Evolutionary conservation across 2,888 invertebrate species (phyloP).

Genomic region (Listrodromus nycthemerus): DNA sequence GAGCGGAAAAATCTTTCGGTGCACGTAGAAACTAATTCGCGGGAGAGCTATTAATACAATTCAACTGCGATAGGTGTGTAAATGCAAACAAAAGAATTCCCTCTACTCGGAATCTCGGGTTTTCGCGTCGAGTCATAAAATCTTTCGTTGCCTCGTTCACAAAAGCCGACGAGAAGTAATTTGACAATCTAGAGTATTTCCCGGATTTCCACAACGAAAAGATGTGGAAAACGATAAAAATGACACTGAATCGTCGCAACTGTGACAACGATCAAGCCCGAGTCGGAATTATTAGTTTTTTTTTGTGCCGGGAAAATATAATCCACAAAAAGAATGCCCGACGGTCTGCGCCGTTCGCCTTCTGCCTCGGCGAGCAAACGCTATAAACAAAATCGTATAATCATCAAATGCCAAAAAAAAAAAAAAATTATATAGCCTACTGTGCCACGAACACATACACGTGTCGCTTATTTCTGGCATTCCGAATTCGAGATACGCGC

Average conservation of each 20-base stretch:
- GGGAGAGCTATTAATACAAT: slow-evolving; percentile 2
- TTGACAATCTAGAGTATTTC: neutral
- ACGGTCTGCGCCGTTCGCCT: slow-evolving; percentile 35
- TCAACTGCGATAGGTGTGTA: neutral
- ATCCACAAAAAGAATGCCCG: slow-evolving; percentile 39
- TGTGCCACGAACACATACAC: neutral
- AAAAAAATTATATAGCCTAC: slow-evolving; percentile 10
- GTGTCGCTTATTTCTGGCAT: slow-evolving; percentile 56
- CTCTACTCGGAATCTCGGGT: neutral
- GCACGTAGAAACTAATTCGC: neutral
- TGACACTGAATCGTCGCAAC: neutral
- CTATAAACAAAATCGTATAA: slow-evolving; percentile 15
- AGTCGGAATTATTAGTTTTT: slow-evolving; percentile 11
- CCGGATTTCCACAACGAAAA: neutral
- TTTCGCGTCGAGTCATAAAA: neutral
- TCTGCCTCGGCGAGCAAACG: slow-evolving; percentile 28
- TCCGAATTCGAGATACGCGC: slow-evolving; percentile 61
- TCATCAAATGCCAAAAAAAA: slow-evolving; percentile 35
- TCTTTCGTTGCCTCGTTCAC: neutral
- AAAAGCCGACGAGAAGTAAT: slow-evolving; percentile 7
- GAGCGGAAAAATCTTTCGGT: neutral
- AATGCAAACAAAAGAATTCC: neutral
- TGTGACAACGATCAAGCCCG: neutral
- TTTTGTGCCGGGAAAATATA: slow-evolving; percentile 2
- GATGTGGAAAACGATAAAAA: neutral